Evolutionary conservation across 2,797 vertebrate genomes (phyloP).

Genomic region (Mus spretus): DNA sequence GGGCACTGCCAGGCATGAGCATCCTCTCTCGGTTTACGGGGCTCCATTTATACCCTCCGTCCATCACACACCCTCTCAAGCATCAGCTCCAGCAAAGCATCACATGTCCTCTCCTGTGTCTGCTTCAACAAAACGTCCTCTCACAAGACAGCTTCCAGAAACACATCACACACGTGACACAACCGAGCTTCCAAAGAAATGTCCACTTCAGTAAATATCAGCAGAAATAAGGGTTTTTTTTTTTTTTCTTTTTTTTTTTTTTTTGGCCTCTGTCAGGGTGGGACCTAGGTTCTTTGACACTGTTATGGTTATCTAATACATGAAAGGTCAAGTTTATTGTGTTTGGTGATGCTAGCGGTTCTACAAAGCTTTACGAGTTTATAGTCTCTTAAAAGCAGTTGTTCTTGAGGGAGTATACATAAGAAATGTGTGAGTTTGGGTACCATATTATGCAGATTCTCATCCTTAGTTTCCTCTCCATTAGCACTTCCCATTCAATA

Average conservation of each 20-base stretch:
- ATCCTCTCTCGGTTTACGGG: too few relatives aligned
- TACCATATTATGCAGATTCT: slow-evolving; percentile 30
- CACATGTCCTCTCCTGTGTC: too few relatives aligned
- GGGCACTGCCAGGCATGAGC: too few relatives aligned
- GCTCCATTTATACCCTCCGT: too few relatives aligned
- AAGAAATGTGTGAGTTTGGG: neutral
- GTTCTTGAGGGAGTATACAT: neutral
- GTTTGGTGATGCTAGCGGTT: neutral
- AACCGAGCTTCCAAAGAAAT: too few relatives aligned
- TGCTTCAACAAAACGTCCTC: too few relatives aligned
- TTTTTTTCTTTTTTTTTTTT: neutral
- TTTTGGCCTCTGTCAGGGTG: neutral
- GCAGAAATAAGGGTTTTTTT: neutral
- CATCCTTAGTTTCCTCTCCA: neutral
- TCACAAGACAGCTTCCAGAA: too few relatives aligned
- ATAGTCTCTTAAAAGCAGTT: slow-evolving; percentile 14
- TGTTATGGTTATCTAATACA: neutral
- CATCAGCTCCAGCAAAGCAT: too few relatives aligned
- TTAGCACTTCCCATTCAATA: neutral
- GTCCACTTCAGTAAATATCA: neutral
- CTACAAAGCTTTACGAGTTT: slow-evolving; percentile 42
- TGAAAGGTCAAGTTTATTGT: neutral
- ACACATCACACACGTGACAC: too few relatives aligned
- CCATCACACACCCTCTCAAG: too few relatives aligned
- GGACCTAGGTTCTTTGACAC: neutral